phyloP scores from a whole-genome alignment of 2,113 vertebrate species.

The Melanerpes aurifrons region DNA sequence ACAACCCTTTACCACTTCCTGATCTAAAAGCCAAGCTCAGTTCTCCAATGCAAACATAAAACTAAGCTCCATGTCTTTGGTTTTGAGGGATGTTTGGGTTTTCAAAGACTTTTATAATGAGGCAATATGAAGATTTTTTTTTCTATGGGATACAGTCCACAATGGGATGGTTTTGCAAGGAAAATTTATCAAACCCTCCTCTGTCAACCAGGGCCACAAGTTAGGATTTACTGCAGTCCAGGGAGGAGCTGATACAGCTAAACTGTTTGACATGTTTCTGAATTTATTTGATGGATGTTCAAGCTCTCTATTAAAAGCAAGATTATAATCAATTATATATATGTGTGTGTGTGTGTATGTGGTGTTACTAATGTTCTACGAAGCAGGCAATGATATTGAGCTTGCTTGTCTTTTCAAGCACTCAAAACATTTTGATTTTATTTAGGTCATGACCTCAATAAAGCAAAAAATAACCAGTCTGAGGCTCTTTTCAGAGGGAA shows the following conservation, averaged over 20 bases:
- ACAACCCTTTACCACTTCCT: not conserved
- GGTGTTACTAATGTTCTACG: not conserved
- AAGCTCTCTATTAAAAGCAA: not conserved
- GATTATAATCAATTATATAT: not conserved
- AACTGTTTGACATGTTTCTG: accelerated
- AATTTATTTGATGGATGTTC: not conserved
- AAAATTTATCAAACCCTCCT: too few relatives aligned
- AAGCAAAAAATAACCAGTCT: not conserved
- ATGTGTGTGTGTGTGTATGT: accelerated
- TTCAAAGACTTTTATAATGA: not conserved
- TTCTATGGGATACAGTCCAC: not conserved
- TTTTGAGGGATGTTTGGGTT: not conserved
- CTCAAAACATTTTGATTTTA: not conserved
- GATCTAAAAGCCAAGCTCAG: not conserved
- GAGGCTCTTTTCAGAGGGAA: not conserved
- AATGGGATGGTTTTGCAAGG: not conserved
- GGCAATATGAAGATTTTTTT: accelerated
- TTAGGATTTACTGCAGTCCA: accelerated
- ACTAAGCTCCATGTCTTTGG: not conserved
- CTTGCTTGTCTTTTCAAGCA: not conserved
- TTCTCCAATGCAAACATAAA: not conserved
- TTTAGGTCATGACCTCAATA: slow-evolving; percentile 19
- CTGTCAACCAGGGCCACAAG: accelerated
- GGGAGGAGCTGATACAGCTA: not conserved
- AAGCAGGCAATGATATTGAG: not conserved